Percentiles rank a stretch among this genome's conserved stretches.
phyloP scores from a whole-genome alignment of 1,140 invertebrate genomes.

The Drosophila sp. region DNA sequence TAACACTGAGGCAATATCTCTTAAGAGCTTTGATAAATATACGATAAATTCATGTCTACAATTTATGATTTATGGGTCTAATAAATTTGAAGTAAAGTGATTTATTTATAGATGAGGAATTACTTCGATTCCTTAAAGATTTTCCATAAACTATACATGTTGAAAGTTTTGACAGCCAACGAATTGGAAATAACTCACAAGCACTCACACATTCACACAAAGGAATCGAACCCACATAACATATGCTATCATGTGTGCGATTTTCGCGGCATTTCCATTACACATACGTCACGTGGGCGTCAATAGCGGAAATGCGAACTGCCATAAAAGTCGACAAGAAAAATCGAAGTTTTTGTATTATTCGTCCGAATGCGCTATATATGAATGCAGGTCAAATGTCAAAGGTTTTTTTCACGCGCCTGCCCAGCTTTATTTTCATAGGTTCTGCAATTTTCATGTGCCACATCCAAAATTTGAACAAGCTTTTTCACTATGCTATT shows the following conservation, averaged over 20 bases:
- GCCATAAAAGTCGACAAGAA: slow-evolving; percentile 35
- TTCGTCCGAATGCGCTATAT: slow-evolving; percentile 1
- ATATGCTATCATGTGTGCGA: slow-evolving; percentile 6
- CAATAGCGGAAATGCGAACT: slow-evolving; percentile 32
- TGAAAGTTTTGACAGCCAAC: slow-evolving; percentile 57
- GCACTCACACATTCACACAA: background rate
- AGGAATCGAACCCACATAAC: background rate
- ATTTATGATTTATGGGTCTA: slow-evolving; percentile 38
- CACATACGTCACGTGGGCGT: slow-evolving; percentile 63
- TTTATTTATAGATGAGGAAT: slow-evolving; percentile 30
- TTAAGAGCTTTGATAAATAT: background rate
- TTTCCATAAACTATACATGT: slow-evolving; percentile 40
- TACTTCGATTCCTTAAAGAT: slow-evolving; percentile 23
- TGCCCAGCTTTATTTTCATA: slow-evolving; percentile 54
- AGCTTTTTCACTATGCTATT: slow-evolving; percentile 41
- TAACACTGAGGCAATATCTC: slow-evolving; percentile 8
- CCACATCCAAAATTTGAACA: slow-evolving; percentile 48
- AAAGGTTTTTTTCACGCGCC: slow-evolving; percentile 55
- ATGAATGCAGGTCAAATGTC: slow-evolving; percentile 42
- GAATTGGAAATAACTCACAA: slow-evolving; percentile 58
- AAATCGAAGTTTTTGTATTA: slow-evolving; percentile 51
- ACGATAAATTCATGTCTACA: background rate
- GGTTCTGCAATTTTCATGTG: slow-evolving; percentile 24
- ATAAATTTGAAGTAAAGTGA: slow-evolving; percentile 48
- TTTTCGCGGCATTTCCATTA: slow-evolving; percentile 62